These are phyloP conservation scores for Rhinogobio ventralis DNA, from an alignment of 2,797 vertebrate species.

Conservation along the genomic window DNA sequence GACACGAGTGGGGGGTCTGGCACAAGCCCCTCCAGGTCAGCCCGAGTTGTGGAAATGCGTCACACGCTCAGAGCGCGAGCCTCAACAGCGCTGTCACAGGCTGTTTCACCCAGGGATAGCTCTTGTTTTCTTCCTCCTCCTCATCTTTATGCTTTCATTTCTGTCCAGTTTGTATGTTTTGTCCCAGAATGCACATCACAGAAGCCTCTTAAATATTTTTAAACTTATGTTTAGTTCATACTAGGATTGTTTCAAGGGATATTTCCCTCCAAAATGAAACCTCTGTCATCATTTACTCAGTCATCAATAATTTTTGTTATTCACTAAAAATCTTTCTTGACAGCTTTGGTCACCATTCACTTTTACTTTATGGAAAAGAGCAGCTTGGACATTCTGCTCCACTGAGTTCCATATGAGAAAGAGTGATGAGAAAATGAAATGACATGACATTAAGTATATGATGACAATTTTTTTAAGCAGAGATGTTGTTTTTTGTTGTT, in stretches of 20 bases:
- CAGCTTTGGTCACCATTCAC: conserved; percentile 2
- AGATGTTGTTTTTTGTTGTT: neutral
- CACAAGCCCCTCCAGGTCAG: conserved; percentile 43
- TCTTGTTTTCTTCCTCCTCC: conserved; percentile 20
- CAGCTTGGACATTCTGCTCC: neutral
- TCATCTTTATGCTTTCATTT: conserved; percentile 39
- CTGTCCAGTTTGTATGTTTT: conserved; percentile 30
- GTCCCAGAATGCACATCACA: conserved; percentile 28
- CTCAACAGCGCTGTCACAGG: conserved; percentile 40
- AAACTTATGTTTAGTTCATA: neutral
- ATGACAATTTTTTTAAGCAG: neutral
- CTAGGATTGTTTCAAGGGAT: conserved; percentile 58
- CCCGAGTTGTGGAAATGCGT: conserved; percentile 51
- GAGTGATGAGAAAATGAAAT: neutral
- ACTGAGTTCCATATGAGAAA: conserved; percentile 1
- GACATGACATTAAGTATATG: neutral
- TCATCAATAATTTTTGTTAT: neutral
- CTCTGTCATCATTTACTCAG: neutral
- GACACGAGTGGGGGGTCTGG: conserved; percentile 57
- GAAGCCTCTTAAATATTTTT: conserved; percentile 12
- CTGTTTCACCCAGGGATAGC: conserved; percentile 55
- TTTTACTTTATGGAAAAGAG: conserved; percentile 1
- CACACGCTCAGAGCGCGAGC: conserved; percentile 40
- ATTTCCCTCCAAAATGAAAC: neutral
- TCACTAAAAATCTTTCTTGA: neutral